Percentiles rank a stretch among this genome's conserved stretches.
phyloP scores from a whole-genome alignment of 1,140 invertebrate genomes.

The Atta colombica region DNA sequence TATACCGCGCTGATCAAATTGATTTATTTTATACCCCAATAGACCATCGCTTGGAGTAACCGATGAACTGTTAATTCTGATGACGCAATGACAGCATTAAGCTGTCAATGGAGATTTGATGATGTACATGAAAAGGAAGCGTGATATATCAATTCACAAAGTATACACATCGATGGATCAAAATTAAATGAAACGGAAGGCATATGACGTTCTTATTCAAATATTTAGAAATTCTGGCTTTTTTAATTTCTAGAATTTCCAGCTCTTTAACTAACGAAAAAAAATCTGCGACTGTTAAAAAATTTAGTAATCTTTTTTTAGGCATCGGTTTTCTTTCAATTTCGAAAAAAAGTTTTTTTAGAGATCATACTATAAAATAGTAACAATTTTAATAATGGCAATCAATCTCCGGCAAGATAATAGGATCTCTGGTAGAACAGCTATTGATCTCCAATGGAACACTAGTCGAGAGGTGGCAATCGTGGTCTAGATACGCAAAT shows the following conservation, averaged over 20 bases:
- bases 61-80: constrained; percentile 53
- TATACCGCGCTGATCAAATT: constrained; percentile 35
- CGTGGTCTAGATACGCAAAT: not conserved
- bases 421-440: too few relatives aligned
- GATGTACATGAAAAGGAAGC: constrained; percentile 4
- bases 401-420: too few relatives aligned
- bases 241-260: too few relatives aligned
- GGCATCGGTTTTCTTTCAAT: too few relatives aligned
- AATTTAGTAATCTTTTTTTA: too few relatives aligned
- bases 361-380: too few relatives aligned
- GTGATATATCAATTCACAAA: constrained; percentile 1
- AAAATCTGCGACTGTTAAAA: too few relatives aligned
- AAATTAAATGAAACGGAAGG: constrained; percentile 24
- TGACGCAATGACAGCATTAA: constrained; percentile 47
- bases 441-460: too few relatives aligned
- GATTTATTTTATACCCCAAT: constrained; percentile 56
- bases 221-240: not conserved
- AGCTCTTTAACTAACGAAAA: too few relatives aligned
- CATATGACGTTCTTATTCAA: not conserved
- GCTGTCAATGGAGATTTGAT: constrained; percentile 35
- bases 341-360: too few relatives aligned
- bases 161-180: constrained; percentile 1
- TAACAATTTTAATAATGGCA: too few relatives aligned
- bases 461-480: too few relatives aligned
- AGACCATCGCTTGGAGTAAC: constrained; percentile 36